These are phyloP conservation scores for Pyrgus malvae DNA, from an alignment of 2,888 invertebrate genomes.

Conservation along the genomic window DNA sequence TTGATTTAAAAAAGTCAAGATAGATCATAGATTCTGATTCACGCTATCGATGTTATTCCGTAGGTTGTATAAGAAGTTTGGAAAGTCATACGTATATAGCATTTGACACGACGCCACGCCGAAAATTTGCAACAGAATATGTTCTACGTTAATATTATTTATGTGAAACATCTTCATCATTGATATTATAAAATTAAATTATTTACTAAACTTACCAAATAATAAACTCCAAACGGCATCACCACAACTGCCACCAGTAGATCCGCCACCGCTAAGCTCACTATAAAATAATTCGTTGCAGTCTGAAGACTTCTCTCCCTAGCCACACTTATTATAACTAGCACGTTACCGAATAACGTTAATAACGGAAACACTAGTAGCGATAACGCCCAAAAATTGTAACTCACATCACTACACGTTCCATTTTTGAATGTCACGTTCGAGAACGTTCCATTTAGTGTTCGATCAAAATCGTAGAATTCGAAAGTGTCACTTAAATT, in stretches of 20 bases:
- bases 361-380: constrained; percentile 94
- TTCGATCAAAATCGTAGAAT: constrained; percentile 41
- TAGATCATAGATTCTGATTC: too few species aligned
- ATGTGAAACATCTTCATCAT: too few species aligned
- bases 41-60: too few species aligned
- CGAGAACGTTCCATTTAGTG: constrained; percentile 46
- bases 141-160: too few species aligned
- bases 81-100: too few species aligned
- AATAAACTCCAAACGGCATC: constrained; percentile 99
- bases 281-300: constrained; percentile 99
- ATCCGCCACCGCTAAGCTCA: constrained; percentile 97
- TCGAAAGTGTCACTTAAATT: constrained; percentile 56
- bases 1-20: too few species aligned
- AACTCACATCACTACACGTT: constrained; percentile 71
- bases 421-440: constrained; percentile 63
- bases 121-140: too few species aligned
- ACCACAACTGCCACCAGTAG: constrained; percentile 97
- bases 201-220: constrained; percentile 99
- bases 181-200: too few species aligned
- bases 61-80: too few species aligned
- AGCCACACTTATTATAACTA: constrained; percentile 96
- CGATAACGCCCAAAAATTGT: constrained; percentile 93
- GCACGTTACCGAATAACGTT: constrained; percentile 97
- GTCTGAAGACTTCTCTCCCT: constrained; percentile 95
- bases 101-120: too few species aligned